Percentiles rank a stretch among this genome's conserved stretches.
phyloP scores from a whole-genome alignment of 2,888 invertebrate species.

The Elysia crispata region DNA sequence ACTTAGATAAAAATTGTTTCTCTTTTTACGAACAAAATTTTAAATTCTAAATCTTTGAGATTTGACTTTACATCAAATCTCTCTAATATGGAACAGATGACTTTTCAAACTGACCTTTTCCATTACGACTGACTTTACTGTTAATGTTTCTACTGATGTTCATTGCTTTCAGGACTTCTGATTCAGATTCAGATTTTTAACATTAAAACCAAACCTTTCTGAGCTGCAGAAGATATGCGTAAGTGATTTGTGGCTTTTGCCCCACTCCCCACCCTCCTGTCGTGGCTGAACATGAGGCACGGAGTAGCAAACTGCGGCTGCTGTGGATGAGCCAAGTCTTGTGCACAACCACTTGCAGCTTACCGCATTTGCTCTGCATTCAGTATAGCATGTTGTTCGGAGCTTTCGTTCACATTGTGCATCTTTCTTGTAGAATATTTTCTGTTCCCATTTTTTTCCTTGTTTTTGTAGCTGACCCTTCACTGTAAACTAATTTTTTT shows the following conservation, averaged over 20 bases:
- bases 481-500: too few species aligned
- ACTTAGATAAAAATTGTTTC: too few species aligned
- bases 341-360: neutral
- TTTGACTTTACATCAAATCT: too few species aligned
- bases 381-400: neutral
- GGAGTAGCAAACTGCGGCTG: neutral
- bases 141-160: too few species aligned
- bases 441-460: neutral
- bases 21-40: too few species aligned
- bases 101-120: too few species aligned
- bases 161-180: conserved; percentile 42
- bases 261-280: neutral
- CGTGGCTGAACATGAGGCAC: neutral
- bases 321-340: neutral
- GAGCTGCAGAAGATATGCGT: conserved; percentile 52
- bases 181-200: conserved; percentile 52
- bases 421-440: neutral
- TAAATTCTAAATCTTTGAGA: too few species aligned
- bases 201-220: conserved; percentile 44
- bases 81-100: too few species aligned
- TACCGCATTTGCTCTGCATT: neutral
- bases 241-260: conserved; percentile 35
- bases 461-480: neutral
- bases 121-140: too few species aligned
- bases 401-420: neutral